Percentiles rank a stretch among this genome's conserved stretches.
These are phyloP conservation scores for Paratrypauchen microcephalus DNA, from an alignment of 2,797 vertebrate species.

Conservation along the genomic window DNA sequence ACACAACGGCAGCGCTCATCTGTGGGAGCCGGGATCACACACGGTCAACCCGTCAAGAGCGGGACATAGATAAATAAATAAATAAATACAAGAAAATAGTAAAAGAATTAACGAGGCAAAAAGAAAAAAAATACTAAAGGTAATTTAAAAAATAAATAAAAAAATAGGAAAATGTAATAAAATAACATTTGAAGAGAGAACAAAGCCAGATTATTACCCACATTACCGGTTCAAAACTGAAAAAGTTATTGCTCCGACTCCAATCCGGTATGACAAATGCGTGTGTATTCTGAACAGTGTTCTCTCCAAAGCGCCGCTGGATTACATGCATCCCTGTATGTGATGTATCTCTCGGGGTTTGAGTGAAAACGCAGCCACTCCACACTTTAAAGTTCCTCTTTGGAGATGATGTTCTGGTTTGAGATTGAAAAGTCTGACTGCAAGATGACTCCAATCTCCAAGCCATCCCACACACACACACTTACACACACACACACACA, in stretches of 20 bases:
- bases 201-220: not conserved
- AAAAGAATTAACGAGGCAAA: no score
- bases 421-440: conserved; percentile 53
- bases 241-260: conserved; percentile 7
- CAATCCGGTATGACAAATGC: conserved; percentile 7
- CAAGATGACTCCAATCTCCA: conserved; percentile 39
- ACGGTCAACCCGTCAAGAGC: no score
- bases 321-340: conserved; percentile 9
- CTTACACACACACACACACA: conserved; percentile 10
- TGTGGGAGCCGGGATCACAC: no score
- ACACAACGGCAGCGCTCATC: no score
- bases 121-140: no score
- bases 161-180: no score
- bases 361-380: conserved; percentile 4
- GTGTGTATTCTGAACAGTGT: conserved; percentile 1
- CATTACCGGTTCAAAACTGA: not conserved
- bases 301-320: conserved; percentile 7
- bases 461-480: conserved; percentile 9
- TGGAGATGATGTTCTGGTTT: conserved; percentile 27
- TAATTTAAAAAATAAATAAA: no score
- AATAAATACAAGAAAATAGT: no score
- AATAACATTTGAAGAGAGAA: not conserved
- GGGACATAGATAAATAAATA: no score
- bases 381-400: conserved; percentile 23
- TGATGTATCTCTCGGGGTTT: conserved; percentile 10